phyloP scores from a whole-genome alignment of 2,888 invertebrate species.

The Scaptomyza polygonia region DNA sequence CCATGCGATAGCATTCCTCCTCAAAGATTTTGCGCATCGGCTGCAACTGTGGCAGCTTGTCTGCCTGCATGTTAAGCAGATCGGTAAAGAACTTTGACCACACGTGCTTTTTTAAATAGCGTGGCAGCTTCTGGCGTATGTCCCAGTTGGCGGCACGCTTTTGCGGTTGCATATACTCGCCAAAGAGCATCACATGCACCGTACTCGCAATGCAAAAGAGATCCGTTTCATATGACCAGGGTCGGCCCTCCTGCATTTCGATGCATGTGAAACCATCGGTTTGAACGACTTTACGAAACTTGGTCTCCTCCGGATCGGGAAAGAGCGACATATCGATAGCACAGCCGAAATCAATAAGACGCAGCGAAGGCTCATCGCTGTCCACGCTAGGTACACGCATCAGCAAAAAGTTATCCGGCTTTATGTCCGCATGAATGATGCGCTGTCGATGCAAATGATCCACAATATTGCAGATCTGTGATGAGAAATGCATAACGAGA shows the following conservation, averaged over 20 bases:
- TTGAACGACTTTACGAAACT: conserved; percentile 90
- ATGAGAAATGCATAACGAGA: conserved; percentile 91
- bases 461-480: conserved; percentile 93
- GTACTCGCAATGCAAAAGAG: conserved; percentile 95
- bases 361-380: conserved; percentile 89
- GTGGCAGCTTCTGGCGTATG: conserved; percentile 89
- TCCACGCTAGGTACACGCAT: conserved; percentile 88
- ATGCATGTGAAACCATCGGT: conserved; percentile 94
- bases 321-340: conserved; percentile 97
- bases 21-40: conserved; percentile 82
- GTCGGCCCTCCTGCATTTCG: conserved; percentile 95
- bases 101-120: conserved; percentile 90
- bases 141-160: conserved; percentile 88
- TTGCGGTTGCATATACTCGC: conserved; percentile 94
- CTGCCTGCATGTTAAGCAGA: conserved; percentile 92
- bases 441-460: conserved; percentile 93
- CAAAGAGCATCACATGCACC: conserved; percentile 94
- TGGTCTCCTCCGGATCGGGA: conserved; percentile 88
- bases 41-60: conserved; percentile 89
- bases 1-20: conserved; percentile 83
- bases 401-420: conserved; percentile 97
- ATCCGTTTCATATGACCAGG: conserved; percentile 98
- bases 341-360: conserved; percentile 97
- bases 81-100: conserved; percentile 94
- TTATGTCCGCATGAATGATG: conserved; percentile 97